Conservation (phyloP, 2,888 invertebrate genomes). For the Campoletis raptor region DNA sequence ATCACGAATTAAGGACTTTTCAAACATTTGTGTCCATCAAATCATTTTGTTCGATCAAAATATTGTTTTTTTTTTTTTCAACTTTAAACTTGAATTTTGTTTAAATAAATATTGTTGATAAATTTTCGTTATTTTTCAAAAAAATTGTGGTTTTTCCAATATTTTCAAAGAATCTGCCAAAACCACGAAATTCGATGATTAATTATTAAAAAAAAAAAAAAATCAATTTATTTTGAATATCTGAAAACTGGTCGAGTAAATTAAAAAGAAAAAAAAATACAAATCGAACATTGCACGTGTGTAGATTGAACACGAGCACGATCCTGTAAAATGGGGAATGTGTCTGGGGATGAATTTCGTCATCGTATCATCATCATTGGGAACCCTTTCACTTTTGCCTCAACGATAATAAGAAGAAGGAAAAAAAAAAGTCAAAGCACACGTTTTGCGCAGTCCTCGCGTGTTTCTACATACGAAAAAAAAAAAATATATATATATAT, state of each 20-base stretch:
- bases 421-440: background rate
- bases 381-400: conserved; percentile 23
- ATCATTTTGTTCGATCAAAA: no score
- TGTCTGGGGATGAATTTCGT: conserved; percentile 66
- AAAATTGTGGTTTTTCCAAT: background rate
- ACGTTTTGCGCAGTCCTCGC: conserved; percentile 13
- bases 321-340: conserved; percentile 57
- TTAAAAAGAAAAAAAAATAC: background rate
- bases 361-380: conserved; percentile 55
- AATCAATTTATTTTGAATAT: no score
- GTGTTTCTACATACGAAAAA: background rate
- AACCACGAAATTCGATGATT: background rate
- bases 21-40: no score
- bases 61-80: no score
- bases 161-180: background rate
- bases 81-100: no score
- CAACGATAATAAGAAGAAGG: background rate
- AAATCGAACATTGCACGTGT: conserved; percentile 14
- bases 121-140: no score
- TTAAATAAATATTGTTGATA: no score
- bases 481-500: background rate
- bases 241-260: no score
- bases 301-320: conserved; percentile 61
- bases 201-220: no score
- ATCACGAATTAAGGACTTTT: no score